Evolutionary conservation across 2,797 vertebrate species (phyloP), one percentile per base, ranked within the genome.

Genomic region (Meriones psammophilus): DNA sequence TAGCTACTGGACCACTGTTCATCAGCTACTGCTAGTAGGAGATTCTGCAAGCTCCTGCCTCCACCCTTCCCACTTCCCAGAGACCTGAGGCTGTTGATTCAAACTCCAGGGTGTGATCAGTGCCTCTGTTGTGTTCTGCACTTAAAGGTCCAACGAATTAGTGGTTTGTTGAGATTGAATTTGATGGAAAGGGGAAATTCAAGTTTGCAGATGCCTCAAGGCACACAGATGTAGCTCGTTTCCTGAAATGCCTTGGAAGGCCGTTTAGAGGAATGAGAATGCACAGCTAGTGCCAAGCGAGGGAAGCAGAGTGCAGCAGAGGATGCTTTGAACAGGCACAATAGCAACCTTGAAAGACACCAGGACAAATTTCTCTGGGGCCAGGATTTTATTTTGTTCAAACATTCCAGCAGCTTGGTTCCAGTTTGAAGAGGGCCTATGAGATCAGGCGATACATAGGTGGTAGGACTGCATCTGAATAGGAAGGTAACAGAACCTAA

Each of bases 401-500:
- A 92, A 26, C 33, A 26, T 68, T 92, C 86, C 33, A 68, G 42
- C 33, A 95, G 71, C 30, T 89, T 46, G 22, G 8, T 89, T 95
- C 58, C n/a, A 85, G 20, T 91, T 80, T 90, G 39, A 33, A 83
- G 46, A 95, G 64, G 28, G n/a, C 7, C 58, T 58, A 28, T 73
- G 12, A 64, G 54, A 33, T 33, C 87, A 85, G 62, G 71, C 20
- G 33, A 24, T 81, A 54, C 50, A 10, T 50, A 10, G 33, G 60
- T 92, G 66, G 26, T 66, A 87, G 78, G 88, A 80, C 39, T 86
- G 8, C 8, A 39, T 88, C 42, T 42, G 42, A 42, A 42, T 42
- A 42, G 42, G 42, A 42, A 42, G 54, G 68, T 39, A 39, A 62
- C 83, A 88, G 92, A 97, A 95, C 90, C 78, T 76, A 95, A 93